These are phyloP conservation scores for Lampropteryx suffumata DNA, from an alignment of 2,888 invertebrate genomes.

Conservation along the genomic window DNA sequence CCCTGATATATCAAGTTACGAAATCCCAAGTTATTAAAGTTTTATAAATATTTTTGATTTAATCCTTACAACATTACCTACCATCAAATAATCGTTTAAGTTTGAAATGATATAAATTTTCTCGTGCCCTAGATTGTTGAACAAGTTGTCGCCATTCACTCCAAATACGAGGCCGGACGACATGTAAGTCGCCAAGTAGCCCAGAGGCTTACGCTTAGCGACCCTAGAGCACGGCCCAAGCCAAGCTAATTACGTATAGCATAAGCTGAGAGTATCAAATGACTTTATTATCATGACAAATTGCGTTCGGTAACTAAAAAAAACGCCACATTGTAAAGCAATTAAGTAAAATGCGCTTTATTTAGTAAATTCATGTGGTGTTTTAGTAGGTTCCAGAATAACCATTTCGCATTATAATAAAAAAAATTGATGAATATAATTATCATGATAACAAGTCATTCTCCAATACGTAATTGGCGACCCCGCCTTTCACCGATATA, in stretches of 20 bases:
- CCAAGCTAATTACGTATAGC: constrained; percentile 48
- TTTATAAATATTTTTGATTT: neutral
- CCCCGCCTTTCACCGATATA: constrained; percentile 34
- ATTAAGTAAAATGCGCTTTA: no score
- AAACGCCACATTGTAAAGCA: neutral
- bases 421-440: no score
- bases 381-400: no score
- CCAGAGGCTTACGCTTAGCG: constrained; percentile 66
- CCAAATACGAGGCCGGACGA: constrained; percentile 70
- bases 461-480: constrained; percentile 24
- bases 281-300: constrained; percentile 16
- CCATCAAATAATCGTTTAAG: neutral
- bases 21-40: no score
- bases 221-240: constrained; percentile 62
- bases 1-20: no score
- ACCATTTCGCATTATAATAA: no score
- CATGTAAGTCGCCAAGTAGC: constrained; percentile 66
- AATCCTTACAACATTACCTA: neutral
- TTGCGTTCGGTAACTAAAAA: neutral
- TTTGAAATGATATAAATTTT: constrained; percentile 44
- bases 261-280: constrained; percentile 7
- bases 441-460: constrained; percentile 16
- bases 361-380: no score
- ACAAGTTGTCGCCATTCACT: constrained; percentile 76
- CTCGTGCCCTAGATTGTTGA: constrained; percentile 72